Conservation (phyloP, 2,888 invertebrate genomes). For the Diadegma fenestrale region DNA sequence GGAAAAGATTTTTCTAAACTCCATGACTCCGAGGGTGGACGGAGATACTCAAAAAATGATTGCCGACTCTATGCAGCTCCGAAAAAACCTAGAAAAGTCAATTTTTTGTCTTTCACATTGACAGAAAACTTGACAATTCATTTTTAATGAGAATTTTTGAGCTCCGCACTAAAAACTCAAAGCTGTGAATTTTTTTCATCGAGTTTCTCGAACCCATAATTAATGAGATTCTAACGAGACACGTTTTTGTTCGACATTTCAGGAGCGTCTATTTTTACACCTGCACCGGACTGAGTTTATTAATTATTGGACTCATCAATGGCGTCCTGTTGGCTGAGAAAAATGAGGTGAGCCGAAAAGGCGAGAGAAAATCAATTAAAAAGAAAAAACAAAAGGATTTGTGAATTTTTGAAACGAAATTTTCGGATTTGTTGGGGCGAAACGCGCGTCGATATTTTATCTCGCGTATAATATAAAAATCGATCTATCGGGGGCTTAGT, state of each 20-base stretch:
- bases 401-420: not conserved
- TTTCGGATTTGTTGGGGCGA: not conserved
- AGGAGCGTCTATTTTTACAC: conserved; percentile 82
- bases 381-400: not conserved
- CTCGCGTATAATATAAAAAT: conserved; percentile 19
- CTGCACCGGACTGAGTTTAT: conserved; percentile 80
- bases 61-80: not conserved
- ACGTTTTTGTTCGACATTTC: conserved; percentile 68
- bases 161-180: no score
- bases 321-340: conserved; percentile 84
- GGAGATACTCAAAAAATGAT: not conserved
- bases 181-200: no score
- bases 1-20: not conserved
- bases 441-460: not conserved
- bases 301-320: conserved; percentile 81
- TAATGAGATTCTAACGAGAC: not conserved
- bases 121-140: no score
- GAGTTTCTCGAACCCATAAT: not conserved
- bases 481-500: conserved; percentile 67
- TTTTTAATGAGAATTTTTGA: no score
- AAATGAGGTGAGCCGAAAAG: conserved; percentile 80
- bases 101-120: not conserved
- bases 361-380: not conserved
- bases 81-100: not conserved
- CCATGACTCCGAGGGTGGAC: not conserved